Evolutionary conservation across 1,140 invertebrate species (phyloP).

Genomic region (Cyclina sinensis): DNA sequence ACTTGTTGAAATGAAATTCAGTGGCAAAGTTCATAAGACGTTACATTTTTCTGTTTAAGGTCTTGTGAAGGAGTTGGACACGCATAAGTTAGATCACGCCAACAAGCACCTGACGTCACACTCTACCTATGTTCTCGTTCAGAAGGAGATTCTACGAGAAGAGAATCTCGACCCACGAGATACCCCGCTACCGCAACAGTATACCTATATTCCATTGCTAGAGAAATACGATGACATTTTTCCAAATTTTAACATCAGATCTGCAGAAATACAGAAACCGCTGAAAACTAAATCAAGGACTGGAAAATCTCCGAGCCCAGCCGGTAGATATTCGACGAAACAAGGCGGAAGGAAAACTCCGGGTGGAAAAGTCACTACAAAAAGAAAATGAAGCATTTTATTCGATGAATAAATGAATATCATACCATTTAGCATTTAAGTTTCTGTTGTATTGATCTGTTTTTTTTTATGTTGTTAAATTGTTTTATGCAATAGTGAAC

Average conservation of each 20-base stretch:
- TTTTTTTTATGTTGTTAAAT: no score
- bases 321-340: conserved; percentile 66
- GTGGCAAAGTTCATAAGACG: no score
- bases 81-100: conserved; percentile 73
- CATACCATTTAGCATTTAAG: no score
- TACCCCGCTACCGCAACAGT: conserved; percentile 66
- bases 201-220: conserved; percentile 72
- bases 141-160: conserved; percentile 68
- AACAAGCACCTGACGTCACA: conserved; percentile 74
- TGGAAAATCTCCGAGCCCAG: conserved; percentile 76
- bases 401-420: no score
- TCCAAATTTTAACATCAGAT: conserved; percentile 73
- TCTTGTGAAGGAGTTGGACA: conserved; percentile 76
- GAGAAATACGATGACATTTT: conserved; percentile 73
- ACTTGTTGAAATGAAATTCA: no score
- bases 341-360: conserved; percentile 40
- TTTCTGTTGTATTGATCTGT: no score
- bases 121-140: conserved; percentile 77
- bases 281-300: conserved; percentile 40
- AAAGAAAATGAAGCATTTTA: conserved; percentile 36
- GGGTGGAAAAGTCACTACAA: conserved; percentile 35
- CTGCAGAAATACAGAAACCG: conserved; percentile 68
- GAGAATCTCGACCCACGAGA: conserved; percentile 36
- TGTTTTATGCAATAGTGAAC: no score
- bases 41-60: no score